Conservation (phyloP, 2,113 vertebrate genomes). For the Egretta garzetta region DNA sequence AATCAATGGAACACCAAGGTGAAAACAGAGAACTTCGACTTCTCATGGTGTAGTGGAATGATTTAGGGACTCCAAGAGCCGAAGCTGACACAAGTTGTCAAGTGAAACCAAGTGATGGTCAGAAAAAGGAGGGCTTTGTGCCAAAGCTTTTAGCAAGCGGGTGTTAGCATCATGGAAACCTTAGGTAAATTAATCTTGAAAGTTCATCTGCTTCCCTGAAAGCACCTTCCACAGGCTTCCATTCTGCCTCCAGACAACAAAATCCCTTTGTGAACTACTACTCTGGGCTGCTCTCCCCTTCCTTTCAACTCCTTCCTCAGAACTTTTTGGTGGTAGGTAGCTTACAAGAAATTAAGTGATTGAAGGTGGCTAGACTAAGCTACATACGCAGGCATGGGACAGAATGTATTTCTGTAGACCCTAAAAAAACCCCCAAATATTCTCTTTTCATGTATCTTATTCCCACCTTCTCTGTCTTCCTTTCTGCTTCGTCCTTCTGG, state of each 20-base stretch:
- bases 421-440: neutral
- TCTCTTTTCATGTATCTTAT: neutral
- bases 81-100: neutral
- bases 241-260: neutral
- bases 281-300: neutral
- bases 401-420: neutral
- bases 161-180: neutral
- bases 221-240: neutral
- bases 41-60: neutral
- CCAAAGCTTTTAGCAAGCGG: neutral
- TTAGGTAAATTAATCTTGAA: neutral
- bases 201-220: neutral
- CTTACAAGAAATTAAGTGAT: neutral
- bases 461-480: neutral
- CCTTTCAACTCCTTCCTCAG: neutral
- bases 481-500: neutral
- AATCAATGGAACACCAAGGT: neutral
- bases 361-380: neutral
- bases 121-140: neutral
- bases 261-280: neutral
- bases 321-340: neutral
- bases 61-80: neutral
- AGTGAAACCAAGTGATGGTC: neutral
- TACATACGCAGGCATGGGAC: rapidly evolving
- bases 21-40: neutral